Percentiles rank a stretch among this genome's conserved stretches.
Evolutionary conservation across 1,140 invertebrate species (phyloP).

Genomic region (Monomorium pharaonis): DNA sequence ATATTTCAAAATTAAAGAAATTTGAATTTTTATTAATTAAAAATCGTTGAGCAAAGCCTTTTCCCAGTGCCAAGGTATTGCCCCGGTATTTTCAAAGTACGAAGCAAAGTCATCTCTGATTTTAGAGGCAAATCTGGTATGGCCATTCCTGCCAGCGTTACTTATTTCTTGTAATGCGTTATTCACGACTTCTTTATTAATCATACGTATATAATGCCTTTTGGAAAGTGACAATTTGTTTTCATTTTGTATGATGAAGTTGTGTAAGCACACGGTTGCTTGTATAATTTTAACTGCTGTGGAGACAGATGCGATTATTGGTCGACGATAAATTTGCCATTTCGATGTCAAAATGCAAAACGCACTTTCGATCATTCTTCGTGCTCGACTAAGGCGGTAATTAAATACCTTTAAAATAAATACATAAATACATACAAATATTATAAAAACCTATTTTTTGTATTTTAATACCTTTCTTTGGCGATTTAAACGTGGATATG

Average conservation of each 20-base stretch:
- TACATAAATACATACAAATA: not conserved
- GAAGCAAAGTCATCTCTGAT: not conserved
- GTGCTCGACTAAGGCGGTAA: not conserved
- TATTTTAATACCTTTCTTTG: not conserved
- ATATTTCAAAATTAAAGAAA: no score
- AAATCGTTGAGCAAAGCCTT: not conserved
- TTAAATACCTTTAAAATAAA: conserved; percentile 10
- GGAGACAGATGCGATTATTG: not conserved
- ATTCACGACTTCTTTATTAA: not conserved
- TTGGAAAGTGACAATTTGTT: not conserved
- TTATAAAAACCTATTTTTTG: not conserved
- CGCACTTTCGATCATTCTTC: not conserved
- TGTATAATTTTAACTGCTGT: not conserved
- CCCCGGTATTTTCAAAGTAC: not conserved
- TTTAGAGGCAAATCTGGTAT: not conserved
- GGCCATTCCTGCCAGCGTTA: not conserved
- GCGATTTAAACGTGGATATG: conserved; percentile 4
- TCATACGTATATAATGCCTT: not conserved
- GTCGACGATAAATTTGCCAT: conserved; percentile 5
- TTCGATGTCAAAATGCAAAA: not conserved
- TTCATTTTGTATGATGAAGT: not conserved
- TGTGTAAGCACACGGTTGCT: conserved; percentile 3
- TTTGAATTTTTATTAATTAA: not conserved
- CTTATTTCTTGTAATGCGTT: not conserved
- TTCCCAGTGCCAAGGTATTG: not conserved